These are phyloP conservation scores for Bellardia pandia DNA, from an alignment of 2,888 invertebrate species.

Conservation along the genomic window DNA sequence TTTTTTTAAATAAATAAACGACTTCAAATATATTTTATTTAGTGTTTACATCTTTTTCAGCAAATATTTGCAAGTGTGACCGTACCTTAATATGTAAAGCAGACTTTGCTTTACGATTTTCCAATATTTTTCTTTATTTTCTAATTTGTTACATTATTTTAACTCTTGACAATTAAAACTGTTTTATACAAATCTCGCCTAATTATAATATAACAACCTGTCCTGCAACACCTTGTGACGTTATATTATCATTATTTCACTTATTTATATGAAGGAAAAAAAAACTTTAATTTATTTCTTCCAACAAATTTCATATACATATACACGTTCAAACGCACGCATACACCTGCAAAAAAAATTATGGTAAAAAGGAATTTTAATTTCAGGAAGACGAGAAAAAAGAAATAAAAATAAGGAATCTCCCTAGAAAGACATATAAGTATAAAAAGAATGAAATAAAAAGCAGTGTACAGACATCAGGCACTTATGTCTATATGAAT, in stretches of 20 bases:
- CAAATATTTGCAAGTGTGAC: too few species aligned
- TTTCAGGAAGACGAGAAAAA: slow-evolving; percentile 28
- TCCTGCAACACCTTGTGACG: neutral
- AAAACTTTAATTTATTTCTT: slow-evolving; percentile 11
- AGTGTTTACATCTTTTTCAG: too few species aligned
- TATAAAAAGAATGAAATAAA: slow-evolving; percentile 7
- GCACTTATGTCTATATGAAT: slow-evolving; percentile 41
- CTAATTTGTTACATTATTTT: too few species aligned
- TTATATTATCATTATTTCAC: slow-evolving; percentile 3
- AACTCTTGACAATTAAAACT: too few species aligned
- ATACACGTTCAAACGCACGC: neutral
- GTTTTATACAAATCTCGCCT: neutral
- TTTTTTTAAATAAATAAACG: too few species aligned
- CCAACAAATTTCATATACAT: neutral
- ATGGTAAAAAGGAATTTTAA: slow-evolving; percentile 24
- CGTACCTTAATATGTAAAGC: too few species aligned
- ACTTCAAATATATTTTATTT: too few species aligned
- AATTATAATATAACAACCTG: neutral
- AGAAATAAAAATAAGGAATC: slow-evolving; percentile 3
- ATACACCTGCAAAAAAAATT: neutral
- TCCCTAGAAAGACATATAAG: neutral
- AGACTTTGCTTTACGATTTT: too few species aligned
- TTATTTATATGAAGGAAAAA: neutral
- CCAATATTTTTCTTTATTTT: too few species aligned
- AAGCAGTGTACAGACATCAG: slow-evolving; percentile 23